These are phyloP conservation scores for Parus major DNA, from an alignment of 2,113 vertebrate genomes.

Conservation along the genomic window DNA sequence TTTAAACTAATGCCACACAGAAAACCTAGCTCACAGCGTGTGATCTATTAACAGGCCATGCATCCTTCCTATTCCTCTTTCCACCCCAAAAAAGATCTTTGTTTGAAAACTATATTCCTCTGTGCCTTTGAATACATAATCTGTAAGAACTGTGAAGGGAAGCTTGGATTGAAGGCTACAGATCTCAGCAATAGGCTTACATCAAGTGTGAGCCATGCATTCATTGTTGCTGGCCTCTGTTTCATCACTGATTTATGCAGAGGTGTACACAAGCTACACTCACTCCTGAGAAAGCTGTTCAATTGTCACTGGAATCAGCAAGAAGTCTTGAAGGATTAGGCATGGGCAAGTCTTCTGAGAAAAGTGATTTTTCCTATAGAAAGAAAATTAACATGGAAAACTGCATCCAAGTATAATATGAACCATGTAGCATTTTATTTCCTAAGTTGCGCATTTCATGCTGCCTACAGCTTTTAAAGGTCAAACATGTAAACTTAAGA, in stretches of 20 bases:
- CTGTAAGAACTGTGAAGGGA: not conserved
- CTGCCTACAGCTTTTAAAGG: constrained; percentile 45
- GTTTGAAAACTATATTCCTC: not conserved
- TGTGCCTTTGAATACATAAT: not conserved
- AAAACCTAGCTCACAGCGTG: not conserved
- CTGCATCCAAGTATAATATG: not conserved
- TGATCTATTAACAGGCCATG: not conserved
- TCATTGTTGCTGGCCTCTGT: not conserved
- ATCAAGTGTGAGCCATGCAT: not conserved
- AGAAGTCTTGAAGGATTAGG: not conserved
- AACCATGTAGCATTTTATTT: not conserved
- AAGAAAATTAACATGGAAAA: not conserved
- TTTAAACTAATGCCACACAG: not conserved
- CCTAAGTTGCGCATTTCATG: not conserved
- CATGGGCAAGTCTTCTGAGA: not conserved
- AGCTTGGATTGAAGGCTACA: not conserved
- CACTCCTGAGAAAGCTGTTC: not conserved
- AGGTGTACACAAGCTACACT: not conserved
- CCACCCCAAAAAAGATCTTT: not conserved
- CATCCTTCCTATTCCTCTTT: not conserved
- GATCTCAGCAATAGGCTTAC: not conserved
- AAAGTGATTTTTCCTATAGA: not conserved
- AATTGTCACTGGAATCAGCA: not conserved
- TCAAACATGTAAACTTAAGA: constrained; percentile 43
- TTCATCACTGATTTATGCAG: not conserved